A percentile compares a stretch with the other conserved stretches of the same genome.
These are phyloP conservation scores for Phyllotreta striolata DNA, from an alignment of 2,888 invertebrate genomes.

Conservation along the genomic window DNA sequence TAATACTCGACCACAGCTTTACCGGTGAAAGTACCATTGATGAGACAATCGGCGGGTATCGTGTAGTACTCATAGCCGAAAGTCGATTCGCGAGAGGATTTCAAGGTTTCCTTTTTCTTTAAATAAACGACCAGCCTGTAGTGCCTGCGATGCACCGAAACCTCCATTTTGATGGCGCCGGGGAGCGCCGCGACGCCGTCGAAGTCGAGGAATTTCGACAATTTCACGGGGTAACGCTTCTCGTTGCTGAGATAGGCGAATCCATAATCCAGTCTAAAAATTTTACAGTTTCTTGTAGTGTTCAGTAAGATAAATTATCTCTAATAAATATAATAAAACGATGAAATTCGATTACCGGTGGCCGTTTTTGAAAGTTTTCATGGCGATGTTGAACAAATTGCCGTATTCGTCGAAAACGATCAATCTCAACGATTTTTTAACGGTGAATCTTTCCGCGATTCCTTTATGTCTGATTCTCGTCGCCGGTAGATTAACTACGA, in stretches of 20 bases:
- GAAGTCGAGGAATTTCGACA: constrained; percentile 62
- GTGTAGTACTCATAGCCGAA: constrained; percentile 48
- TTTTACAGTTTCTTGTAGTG: not conserved
- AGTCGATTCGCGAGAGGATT: constrained; percentile 37
- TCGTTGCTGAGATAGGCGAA: constrained; percentile 63
- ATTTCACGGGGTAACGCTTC: constrained; percentile 56
- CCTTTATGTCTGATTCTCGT: constrained; percentile 51
- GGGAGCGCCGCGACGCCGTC: constrained; percentile 62
- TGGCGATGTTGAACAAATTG: constrained; percentile 65
- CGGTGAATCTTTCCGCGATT: constrained; percentile 45
- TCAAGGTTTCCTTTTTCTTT: constrained; percentile 34
- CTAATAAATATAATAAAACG: not conserved
- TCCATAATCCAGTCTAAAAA: constrained; percentile 66
- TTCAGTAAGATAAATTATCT: not conserved
- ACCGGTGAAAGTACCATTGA: constrained; percentile 57
- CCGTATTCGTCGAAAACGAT: constrained; percentile 64
- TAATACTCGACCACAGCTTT: constrained; percentile 58
- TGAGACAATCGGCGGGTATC: constrained; percentile 50
- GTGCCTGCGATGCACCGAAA: constrained; percentile 36
- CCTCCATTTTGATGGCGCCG: constrained; percentile 62
- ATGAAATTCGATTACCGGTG: constrained; percentile 28
- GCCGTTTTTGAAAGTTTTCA: constrained; percentile 63
- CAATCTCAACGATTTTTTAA: constrained; percentile 49
- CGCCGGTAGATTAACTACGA: constrained; percentile 64
- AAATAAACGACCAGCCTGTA: constrained; percentile 50